Evolutionary conservation across 2,888 invertebrate species (phyloP), one percentile per base, ranked within the genome.

Genomic region (Dascillus cervinus): DNA sequence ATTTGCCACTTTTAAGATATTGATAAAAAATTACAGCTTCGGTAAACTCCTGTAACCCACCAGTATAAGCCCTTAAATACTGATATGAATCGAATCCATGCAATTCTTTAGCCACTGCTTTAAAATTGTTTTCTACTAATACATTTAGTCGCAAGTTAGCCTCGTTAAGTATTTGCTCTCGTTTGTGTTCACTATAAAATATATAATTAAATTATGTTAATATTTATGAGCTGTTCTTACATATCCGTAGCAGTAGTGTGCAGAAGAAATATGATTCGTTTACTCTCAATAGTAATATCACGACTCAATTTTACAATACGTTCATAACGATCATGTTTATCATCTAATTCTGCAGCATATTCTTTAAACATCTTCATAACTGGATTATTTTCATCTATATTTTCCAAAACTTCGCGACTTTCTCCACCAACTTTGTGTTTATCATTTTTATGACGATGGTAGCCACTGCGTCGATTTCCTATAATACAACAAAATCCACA

Each of bases 221-320:
- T 26, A 9, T n/a, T 3, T n/a, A n/a, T n/a, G n/a, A n/a, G n/a
- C n/a, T 17, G 17, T 6, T 6, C 53, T 52, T 54, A 62, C 62
- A 61, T 47, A 38, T 64, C 62, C 11, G 56, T 58, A 25, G 76
- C 73, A 28, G 80, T 69, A 15, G 84, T 81, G 59, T 92, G 92
- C 11, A 94, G 64, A 6, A 86, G 63, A 59, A 90, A 92, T 46
- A 92, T 94, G 3, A 87, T 81, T 37, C 90, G 69, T 58, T 94
- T 94, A 62, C 90, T 88, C 55, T 91, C 89, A 44, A 90, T 88
- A 0, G 89, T 90, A 11, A 90, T 75, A 55, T 90, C 91, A 13
- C 90, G 70, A 39, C 83, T 77, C 0, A 82, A 59, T 64, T 91
- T 90, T 0, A 90, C 76, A 14, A 92, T 73, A 23, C 86, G 68